These are phyloP conservation scores for Gallinago undulata DNA, from an alignment of 2,113 vertebrate genomes.

Conservation along the genomic window DNA sequence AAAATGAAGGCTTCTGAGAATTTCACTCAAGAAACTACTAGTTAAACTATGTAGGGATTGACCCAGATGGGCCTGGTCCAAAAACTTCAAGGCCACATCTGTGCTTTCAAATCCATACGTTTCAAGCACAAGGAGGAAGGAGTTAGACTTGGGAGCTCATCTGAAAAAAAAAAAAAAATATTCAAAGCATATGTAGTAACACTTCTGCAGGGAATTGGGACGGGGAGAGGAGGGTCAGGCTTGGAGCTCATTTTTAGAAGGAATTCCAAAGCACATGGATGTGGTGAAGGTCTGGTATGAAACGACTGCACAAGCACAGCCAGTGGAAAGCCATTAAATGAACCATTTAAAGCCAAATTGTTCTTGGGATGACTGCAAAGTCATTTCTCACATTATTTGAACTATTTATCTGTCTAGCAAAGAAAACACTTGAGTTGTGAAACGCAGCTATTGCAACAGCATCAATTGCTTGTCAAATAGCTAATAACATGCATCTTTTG, in stretches of 20 bases:
- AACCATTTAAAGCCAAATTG: constrained; percentile 1
- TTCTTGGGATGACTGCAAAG: constrained; percentile 35
- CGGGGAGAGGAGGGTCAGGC: constrained; percentile 5
- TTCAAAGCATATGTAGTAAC: constrained; percentile 59
- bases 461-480: constrained; percentile 26
- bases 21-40: constrained; percentile 45
- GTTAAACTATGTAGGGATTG: constrained; percentile 31
- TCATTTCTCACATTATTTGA: constrained; percentile 36
- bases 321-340: constrained; percentile 27
- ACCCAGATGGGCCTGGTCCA: constrained; percentile 50
- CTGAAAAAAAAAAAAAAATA: constrained; percentile 36
- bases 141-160: constrained; percentile 55
- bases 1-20: constrained; percentile 34
- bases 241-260: constrained; percentile 38
- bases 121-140: constrained; percentile 22
- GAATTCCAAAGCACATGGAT: constrained; percentile 51
- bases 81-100: constrained; percentile 55
- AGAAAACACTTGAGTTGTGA: constrained; percentile 1
- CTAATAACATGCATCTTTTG: constrained; percentile 8
- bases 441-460: constrained; percentile 17
- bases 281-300: constrained; percentile 42
- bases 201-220: constrained; percentile 54
- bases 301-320: not conserved
- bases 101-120: constrained; percentile 35
- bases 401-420: constrained; percentile 18